Conservation (phyloP, 2,113 vertebrate genomes). For the Gavia stellata region DNA sequence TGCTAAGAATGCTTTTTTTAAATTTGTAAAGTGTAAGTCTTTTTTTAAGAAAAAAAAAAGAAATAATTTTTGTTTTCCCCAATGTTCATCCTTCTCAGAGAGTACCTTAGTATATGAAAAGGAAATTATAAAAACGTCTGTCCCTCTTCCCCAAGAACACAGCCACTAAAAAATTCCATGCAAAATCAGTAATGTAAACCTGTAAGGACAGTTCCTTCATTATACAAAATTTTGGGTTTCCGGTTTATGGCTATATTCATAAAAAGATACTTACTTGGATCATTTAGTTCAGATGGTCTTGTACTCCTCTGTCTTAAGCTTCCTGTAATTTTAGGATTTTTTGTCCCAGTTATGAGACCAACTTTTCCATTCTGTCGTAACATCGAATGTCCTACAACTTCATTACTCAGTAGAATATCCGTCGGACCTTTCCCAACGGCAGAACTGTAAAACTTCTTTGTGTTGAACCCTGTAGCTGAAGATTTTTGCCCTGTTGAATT, state of each 20-base stretch:
- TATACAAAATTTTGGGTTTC: neutral
- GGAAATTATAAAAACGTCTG: neutral
- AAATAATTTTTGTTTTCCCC: neutral
- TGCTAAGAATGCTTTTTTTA: neutral
- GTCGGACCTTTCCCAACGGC: constrained; percentile 66
- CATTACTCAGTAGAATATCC: constrained; percentile 73
- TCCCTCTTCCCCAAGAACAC: neutral
- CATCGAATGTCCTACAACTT: constrained; percentile 68
- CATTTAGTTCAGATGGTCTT: constrained; percentile 81
- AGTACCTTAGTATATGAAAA: neutral
- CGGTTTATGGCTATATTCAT: neutral
- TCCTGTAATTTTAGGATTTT: constrained; percentile 72
- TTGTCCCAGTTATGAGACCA: constrained; percentile 62
- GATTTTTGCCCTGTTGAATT: constrained; percentile 76
- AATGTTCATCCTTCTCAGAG: neutral
- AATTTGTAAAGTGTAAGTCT: neutral
- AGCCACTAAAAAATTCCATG: neutral
- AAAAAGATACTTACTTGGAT: constrained; percentile 87
- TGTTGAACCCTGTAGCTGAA: constrained; percentile 69
- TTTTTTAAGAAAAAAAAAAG: neutral
- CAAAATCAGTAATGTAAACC: neutral
- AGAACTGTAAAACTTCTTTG: constrained; percentile 82
- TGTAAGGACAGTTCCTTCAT: neutral
- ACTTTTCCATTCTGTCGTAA: constrained; percentile 78
- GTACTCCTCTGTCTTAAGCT: constrained; percentile 68